Conservation (phyloP, 2,113 vertebrate species). For the Puffinus mauretanicus region DNA sequence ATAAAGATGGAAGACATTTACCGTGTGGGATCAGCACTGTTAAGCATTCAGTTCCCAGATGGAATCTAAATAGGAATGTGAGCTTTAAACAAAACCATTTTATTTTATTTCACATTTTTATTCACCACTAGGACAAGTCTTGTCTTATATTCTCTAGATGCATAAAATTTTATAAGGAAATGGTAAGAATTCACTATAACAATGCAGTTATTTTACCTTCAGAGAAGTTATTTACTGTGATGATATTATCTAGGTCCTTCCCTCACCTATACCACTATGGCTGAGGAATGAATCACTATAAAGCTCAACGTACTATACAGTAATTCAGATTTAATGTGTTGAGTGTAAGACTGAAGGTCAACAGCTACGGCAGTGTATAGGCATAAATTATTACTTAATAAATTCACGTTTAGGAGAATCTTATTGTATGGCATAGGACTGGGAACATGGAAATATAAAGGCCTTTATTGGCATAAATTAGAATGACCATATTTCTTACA, state of each 20-base stretch:
- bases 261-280: background rate
- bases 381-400: constrained; percentile 42
- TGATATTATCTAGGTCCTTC: background rate
- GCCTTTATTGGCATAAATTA: background rate
- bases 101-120: background rate
- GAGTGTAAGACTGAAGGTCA: constrained; percentile 47
- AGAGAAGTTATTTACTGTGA: background rate
- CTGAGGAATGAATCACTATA: background rate
- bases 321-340: constrained; percentile 2
- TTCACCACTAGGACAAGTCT: background rate
- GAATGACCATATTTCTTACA: background rate
- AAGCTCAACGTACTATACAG: background rate
- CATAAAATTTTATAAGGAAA: background rate
- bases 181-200: background rate
- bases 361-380: background rate
- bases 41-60: background rate
- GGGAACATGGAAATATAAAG: background rate
- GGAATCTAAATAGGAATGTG: background rate
- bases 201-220: background rate
- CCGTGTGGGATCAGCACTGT: background rate
- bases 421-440: background rate
- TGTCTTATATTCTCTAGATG: background rate
- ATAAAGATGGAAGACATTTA: background rate
- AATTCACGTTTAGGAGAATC: constrained; percentile 6
- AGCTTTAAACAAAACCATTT: background rate